phyloP scores from a whole-genome alignment of 92 coral and sea anemone species.

The Montipora capitata region DNA sequence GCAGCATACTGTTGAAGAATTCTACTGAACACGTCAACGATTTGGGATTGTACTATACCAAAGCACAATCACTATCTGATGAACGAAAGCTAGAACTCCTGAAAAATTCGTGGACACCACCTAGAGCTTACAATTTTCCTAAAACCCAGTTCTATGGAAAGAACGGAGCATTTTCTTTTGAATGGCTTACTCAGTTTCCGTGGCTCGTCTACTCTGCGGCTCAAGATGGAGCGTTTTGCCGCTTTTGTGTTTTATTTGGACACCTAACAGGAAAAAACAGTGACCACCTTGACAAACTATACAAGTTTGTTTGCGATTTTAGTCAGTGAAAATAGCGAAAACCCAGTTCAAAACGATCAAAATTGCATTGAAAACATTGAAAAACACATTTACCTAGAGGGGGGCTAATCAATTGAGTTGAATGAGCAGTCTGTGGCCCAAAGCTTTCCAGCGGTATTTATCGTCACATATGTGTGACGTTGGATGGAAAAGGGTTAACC shows the following conservation, averaged over 20 bases:
- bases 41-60: slow-evolving; percentile 59
- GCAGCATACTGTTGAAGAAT: too few species aligned
- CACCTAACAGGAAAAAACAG: slow-evolving; percentile 60
- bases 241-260: slow-evolving; percentile 60
- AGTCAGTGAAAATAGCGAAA: too few species aligned
- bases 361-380: too few species aligned
- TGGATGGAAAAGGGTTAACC: too few species aligned
- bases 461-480: too few species aligned
- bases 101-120: slow-evolving; percentile 63
- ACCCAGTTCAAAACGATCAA: too few species aligned
- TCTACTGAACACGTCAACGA: slow-evolving; percentile 58
- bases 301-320: too few species aligned
- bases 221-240: slow-evolving; percentile 63
- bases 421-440: too few species aligned
- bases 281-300: slow-evolving; percentile 57
- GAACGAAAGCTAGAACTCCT: slow-evolving; percentile 63
- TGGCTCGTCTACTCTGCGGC: slow-evolving; percentile 64
- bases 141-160: slow-evolving; percentile 61
- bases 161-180: slow-evolving; percentile 51
- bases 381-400: too few species aligned
- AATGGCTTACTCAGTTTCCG: slow-evolving; percentile 55
- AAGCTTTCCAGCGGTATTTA: too few species aligned
- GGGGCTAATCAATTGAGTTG: too few species aligned
- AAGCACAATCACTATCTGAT: slow-evolving; percentile 61
- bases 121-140: slow-evolving; percentile 66